Base-by-base conservation (phyloP, 1,140 invertebrate genomes). In the Nephotettix cincticeps region DNA sequence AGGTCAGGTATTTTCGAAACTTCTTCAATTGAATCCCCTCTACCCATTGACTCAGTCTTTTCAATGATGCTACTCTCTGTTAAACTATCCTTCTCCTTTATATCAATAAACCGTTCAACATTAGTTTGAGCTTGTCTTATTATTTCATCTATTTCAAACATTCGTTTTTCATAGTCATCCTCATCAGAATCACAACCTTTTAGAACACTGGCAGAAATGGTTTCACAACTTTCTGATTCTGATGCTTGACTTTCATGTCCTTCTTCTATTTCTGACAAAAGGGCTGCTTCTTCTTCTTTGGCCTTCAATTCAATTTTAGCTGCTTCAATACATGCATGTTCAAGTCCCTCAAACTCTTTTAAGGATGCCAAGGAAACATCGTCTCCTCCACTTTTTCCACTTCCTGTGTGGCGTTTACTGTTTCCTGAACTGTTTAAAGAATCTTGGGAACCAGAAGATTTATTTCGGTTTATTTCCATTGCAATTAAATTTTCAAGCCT, bases 271-370 rank as follows among this genome's bases (percentile, higher is more conserved):
- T 91, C 89, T 19, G 89, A 87, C 1, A 97, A 81, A 40, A 95
- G 78, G 56, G 91, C 90, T 56, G 91, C 90, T 68, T 85, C 85
- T 74, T 95, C 94, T 74, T 95, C 94, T 77, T 93, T 91, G 0
- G 91, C 93, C 73, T 89, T 86, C 27, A 92, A 83, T 82, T 96
- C 93, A 54, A 93, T 91, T 68, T 90, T 85, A 72, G 93, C 90
- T 0, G 90, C 91, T 78, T 94, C 91, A 40, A 90, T 86, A 78
- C 95, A 94, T 25, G 95, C 94, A 71, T 87, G 89, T 81, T 99
- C 96, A 0, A 98, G 80, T 0, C 91, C 90, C 86, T 98, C 96
- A 81, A 98, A 98, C 81, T 99, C 96, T 78, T 95, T 95, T 1
- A 97, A 81, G 21, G 95, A 98, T 3, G 92, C 93, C n/a, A 96